Evolutionary conservation across 23 tunicate genomes (phyloP).

Genomic region (Botrylloides violaceus): DNA sequence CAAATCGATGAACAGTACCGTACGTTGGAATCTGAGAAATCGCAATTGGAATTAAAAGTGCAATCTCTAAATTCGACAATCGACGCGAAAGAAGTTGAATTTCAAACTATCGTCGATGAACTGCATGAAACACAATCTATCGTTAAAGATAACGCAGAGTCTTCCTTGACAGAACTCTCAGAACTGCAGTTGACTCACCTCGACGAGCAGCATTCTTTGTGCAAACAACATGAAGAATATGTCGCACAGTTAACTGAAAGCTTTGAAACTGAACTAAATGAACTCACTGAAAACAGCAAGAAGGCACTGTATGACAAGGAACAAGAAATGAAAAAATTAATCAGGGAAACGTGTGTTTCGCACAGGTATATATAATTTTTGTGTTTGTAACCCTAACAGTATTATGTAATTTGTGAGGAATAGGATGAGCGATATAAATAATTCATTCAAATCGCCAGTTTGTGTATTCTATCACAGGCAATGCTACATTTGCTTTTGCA

Average conservation of each 20-base stretch:
- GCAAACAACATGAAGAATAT: not conserved
- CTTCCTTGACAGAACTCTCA: not conserved
- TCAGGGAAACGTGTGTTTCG: slow-evolving; percentile 19
- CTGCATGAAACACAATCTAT: not conserved
- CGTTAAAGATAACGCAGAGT: not conserved
- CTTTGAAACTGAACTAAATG: not conserved
- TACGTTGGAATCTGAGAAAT: slow-evolving; percentile 12
- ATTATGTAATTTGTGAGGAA: too few species aligned
- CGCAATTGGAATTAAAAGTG: too few species aligned
- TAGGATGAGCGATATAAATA: too few species aligned
- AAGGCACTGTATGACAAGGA: not conserved
- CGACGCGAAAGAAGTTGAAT: not conserved
- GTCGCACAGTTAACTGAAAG: not conserved
- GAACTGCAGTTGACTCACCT: not conserved
- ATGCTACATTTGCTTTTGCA: too few species aligned
- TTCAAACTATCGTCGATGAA: not conserved
- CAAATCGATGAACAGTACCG: not conserved
- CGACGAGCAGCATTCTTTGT: not conserved
- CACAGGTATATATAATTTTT: slow-evolving; percentile 20
- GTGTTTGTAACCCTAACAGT: too few species aligned
- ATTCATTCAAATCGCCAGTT: too few species aligned
- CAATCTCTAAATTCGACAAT: slow-evolving; percentile 7
- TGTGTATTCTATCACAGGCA: too few species aligned
- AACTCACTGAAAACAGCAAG: slow-evolving; percentile 1
- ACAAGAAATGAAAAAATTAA: slow-evolving; percentile 1